These are phyloP conservation scores for Lepetodrilus schrolli DNA, from an alignment of 2,888 invertebrate species.

Conservation along the genomic window DNA sequence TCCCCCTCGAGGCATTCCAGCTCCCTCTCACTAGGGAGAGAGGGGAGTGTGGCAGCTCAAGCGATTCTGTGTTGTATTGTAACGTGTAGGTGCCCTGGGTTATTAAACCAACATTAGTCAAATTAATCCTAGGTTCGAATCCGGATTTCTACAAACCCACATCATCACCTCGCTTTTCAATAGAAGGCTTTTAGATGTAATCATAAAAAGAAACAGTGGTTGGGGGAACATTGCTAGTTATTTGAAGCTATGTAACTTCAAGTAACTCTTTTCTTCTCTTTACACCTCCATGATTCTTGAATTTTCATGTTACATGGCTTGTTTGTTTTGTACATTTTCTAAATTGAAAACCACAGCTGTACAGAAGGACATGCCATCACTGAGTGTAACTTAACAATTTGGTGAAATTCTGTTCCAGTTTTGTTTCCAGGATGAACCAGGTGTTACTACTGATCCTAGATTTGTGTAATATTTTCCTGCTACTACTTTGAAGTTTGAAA, in stretches of 20 bases:
- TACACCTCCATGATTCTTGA: neutral
- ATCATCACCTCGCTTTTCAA: constrained; percentile 4
- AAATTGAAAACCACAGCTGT: neutral
- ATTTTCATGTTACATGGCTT: constrained; percentile 14
- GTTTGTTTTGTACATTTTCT: constrained; percentile 6
- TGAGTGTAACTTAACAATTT: constrained; percentile 4
- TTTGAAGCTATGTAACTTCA: constrained; percentile 1
- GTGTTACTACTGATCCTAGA: neutral
- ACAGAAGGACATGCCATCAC: neutral
- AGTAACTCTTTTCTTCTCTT: constrained; percentile 2
- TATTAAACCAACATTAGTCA: constrained; percentile 21
- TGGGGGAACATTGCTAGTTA: neutral
- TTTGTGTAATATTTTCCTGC: neutral
- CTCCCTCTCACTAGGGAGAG: neutral
- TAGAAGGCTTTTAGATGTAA: constrained; percentile 23
- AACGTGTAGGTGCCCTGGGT: constrained; percentile 8
- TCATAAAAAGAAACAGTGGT: constrained; percentile 22
- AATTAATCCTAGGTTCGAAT: constrained; percentile 19
- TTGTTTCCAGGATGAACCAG: neutral
- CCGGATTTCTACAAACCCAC: neutral
- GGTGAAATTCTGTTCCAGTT: constrained; percentile 11
- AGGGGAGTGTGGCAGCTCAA: neutral
- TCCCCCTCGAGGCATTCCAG: neutral
- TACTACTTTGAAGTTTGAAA: neutral
- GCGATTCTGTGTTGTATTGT: neutral